phyloP scores from a whole-genome alignment of 2,888 invertebrate species.

The Lordiphosa andalusiaca region DNA sequence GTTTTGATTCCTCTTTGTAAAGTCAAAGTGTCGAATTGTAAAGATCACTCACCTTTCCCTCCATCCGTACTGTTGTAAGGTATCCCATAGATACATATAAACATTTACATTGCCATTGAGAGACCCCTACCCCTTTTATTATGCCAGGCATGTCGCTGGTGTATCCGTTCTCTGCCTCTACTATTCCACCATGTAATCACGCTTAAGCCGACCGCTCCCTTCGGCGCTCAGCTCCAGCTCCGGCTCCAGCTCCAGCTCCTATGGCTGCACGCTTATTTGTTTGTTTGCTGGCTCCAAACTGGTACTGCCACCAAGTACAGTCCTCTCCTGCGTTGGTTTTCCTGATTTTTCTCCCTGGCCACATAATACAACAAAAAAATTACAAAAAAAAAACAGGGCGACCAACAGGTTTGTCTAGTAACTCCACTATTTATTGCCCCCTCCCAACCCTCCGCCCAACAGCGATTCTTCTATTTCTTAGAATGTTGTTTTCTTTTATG shows the following conservation, averaged over 20 bases:
- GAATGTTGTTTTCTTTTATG: conserved; percentile 58
- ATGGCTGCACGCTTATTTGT: conserved; percentile 69
- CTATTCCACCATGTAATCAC: conserved; percentile 57
- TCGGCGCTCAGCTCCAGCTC: conserved; percentile 19
- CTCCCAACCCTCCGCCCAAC: conserved; percentile 9
- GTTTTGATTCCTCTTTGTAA: conserved; percentile 62
- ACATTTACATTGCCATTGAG: conserved; percentile 55
- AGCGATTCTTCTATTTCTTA: conserved; percentile 51
- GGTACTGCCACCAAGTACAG: conserved; percentile 63
- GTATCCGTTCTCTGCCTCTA: conserved; percentile 43
- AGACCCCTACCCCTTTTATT: conserved; percentile 58
- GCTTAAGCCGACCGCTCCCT: conserved; percentile 46
- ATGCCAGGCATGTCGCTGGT: conserved; percentile 64
- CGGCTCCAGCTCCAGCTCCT: conserved; percentile 31
- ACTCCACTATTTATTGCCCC: conserved; percentile 46
- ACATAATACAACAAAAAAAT: no score
- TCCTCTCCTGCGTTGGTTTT: conserved; percentile 53
- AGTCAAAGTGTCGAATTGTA: conserved; percentile 74
- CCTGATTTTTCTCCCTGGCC: conserved; percentile 61
- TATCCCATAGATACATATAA: conserved; percentile 61
- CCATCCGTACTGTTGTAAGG: conserved; percentile 23
- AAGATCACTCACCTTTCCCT: conserved; percentile 66
- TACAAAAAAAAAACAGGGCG: conserved; percentile 49
- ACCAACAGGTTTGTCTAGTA: conserved; percentile 70
- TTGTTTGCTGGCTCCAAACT: conserved; percentile 69